A percentile compares a stretch with the other conserved stretches of the same genome.
These are phyloP conservation scores for Atta colombica DNA, from an alignment of 1,140 invertebrate species.

Conservation along the genomic window DNA sequence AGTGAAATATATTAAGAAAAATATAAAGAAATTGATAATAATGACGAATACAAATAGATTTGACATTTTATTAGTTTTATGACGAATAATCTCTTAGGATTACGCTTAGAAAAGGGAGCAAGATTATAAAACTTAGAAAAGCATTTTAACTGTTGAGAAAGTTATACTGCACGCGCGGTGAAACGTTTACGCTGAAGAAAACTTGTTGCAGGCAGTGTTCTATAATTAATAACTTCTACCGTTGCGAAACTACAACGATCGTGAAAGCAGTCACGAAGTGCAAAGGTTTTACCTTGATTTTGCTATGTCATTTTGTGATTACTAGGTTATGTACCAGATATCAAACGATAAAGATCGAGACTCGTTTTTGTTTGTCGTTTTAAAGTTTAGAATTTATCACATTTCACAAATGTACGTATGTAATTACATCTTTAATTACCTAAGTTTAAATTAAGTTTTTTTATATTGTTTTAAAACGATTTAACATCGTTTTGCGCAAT, in stretches of 20 bases:
- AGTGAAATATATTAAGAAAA: not conserved
- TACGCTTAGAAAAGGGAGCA: not conserved
- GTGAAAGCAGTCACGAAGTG: conserved; percentile 13
- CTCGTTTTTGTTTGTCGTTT: conserved; percentile 25
- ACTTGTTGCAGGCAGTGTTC: conserved; percentile 8
- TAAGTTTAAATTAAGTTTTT: not conserved
- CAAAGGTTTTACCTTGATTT: conserved; percentile 50
- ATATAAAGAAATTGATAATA: not conserved
- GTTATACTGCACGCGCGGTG: not conserved
- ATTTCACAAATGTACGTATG: not conserved
- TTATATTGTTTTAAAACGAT: not conserved
- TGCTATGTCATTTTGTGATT: conserved; percentile 49
- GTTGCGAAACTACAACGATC: conserved; percentile 27
- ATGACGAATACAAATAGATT: not conserved
- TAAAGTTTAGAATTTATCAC: not conserved
- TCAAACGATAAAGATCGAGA: conserved; percentile 28
- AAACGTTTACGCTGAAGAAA: conserved; percentile 33
- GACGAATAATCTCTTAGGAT: not conserved
- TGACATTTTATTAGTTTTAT: not conserved
- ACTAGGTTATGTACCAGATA: conserved; percentile 28
- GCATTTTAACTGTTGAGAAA: not conserved
- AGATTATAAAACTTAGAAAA: conserved; percentile 8
- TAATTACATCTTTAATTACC: not conserved
- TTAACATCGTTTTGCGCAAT: too few relatives aligned
- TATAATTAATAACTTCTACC: conserved; percentile 43